Percentiles rank a stretch among this genome's conserved stretches.
Evolutionary conservation across 2,888 invertebrate genomes (phyloP).

Genomic region (Frankliniella fusca): DNA sequence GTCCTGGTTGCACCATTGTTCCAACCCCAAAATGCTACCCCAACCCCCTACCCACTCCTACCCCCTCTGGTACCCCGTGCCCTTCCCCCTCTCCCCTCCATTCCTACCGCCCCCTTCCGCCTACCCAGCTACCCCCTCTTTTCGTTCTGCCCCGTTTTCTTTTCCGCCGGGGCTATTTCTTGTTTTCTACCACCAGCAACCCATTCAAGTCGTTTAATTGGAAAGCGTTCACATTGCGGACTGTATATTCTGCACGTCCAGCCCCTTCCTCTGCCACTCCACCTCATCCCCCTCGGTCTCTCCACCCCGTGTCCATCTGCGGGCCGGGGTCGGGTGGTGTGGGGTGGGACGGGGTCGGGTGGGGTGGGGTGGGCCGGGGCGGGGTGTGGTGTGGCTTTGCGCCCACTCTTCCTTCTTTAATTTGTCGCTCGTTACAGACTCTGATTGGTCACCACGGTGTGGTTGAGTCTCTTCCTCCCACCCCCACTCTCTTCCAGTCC

Average conservation of each 20-base stretch:
- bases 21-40: neutral
- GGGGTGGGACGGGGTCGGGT: too few relatives aligned
- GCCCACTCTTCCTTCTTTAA: constrained; percentile 22
- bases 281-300: neutral
- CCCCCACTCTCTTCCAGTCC: neutral
- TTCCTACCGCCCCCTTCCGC: neutral
- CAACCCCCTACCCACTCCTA: neutral
- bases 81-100: neutral
- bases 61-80: neutral
- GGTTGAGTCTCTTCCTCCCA: neutral
- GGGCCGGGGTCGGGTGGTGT: too few relatives aligned
- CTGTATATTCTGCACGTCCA: constrained; percentile 21
- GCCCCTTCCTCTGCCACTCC: neutral
- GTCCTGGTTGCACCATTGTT: too few relatives aligned
- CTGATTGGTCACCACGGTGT: constrained; percentile 6
- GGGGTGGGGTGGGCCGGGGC: too few relatives aligned
- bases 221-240: constrained; percentile 21
- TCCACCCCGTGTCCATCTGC: neutral
- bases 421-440: constrained; percentile 7
- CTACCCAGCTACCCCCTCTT: too few relatives aligned
- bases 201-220: constrained; percentile 23
- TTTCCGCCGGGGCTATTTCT: neutral
- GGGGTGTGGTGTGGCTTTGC: neutral
- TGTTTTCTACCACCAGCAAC: neutral
- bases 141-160: neutral